Base-by-base conservation (phyloP, 2,888 invertebrate species). In the Drosophila kuntzei region DNA sequence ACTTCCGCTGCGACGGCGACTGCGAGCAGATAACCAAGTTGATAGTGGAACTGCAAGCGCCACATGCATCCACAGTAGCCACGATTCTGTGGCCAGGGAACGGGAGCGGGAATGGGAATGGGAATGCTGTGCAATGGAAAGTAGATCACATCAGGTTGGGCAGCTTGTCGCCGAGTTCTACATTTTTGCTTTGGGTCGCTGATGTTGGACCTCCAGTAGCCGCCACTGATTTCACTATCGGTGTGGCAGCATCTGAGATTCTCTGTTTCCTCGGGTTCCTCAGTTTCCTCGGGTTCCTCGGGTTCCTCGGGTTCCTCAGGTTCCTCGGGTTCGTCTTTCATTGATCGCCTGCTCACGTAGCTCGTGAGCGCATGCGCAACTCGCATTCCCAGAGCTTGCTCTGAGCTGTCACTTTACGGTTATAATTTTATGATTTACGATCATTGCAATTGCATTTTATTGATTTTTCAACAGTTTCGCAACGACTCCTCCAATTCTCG, bases 361-460 rank as follows among this genome's bases (percentile, higher is more conserved):
- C 71, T 74, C 62, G 76, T 70, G 74, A 71, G 77, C 79, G 70
- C 79, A 80, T 79, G 71, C 80, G 68, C 76, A 27, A 51, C 70
- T 62, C 76, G 82, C 85, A 85, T 83, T 85, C 87, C 87, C 87
- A 79, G 74, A 61, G 74, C 69, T 80, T 83, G 86, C 84, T 78
- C 85, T 80, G 76, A 80, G 86, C 87, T 87, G 84, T 87, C 82
- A 86, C 79, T 81, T 89, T 80, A 85, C 89, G 88, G 86, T 87
- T 87, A 89, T 87, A 86, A 88, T 87, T 90, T 90, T 91, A 91
- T 91, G 91, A 91, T 91, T 91, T 91, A 91, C 90, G 90, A 83
- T 86, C 84, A 76, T 63, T 67, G 78, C 79, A 81, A 80, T 80
- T 87, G 81, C 76, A 86, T 90, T 91, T 91, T 90, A 90, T 91